Evolutionary conservation across 2,888 invertebrate species (phyloP).

Genomic region (Tetranychus truncatus): DNA sequence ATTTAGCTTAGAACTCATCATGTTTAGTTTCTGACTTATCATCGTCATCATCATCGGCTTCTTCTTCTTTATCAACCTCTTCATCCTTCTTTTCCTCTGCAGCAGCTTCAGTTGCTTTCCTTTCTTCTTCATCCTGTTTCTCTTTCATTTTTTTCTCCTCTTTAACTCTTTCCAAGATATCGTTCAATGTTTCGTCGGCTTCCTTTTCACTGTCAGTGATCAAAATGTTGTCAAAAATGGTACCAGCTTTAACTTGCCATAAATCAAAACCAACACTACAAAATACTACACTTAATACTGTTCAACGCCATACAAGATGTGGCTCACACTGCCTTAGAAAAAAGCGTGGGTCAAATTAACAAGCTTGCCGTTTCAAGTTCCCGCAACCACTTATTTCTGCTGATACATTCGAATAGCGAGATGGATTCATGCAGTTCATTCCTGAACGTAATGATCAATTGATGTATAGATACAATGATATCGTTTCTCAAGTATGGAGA

Average conservation of each 20-base stretch:
- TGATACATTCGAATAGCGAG: neutral
- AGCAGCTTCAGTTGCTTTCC: constrained; percentile 38
- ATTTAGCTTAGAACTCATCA: constrained; percentile 14
- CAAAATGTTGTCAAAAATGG: constrained; percentile 91
- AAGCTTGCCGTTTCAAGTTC: constrained; percentile 21
- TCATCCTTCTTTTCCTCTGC: constrained; percentile 40
- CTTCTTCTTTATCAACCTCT: constrained; percentile 42
- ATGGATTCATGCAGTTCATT: constrained; percentile 6
- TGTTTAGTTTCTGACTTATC: constrained; percentile 19
- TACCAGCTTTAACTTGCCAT: constrained; percentile 97
- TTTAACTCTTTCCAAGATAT: constrained; percentile 36
- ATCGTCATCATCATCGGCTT: constrained; percentile 45
- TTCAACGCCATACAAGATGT: constrained; percentile 17
- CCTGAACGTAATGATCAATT: constrained; percentile 17
- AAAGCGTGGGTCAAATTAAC: neutral
- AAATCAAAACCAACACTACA: constrained; percentile 83
- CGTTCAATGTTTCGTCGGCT: constrained; percentile 46
- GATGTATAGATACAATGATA: constrained; percentile 16
- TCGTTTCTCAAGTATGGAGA: constrained; percentile 20
- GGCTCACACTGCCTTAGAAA: constrained; percentile 16
- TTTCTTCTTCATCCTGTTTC: constrained; percentile 38
- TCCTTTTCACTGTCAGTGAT: constrained; percentile 68
- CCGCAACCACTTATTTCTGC: constrained; percentile 9
- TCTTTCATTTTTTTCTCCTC: constrained; percentile 44
- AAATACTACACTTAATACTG: constrained; percentile 19